Evolutionary conservation across 2,888 invertebrate genomes (phyloP).

Genomic region (Microplitis deprimator): DNA sequence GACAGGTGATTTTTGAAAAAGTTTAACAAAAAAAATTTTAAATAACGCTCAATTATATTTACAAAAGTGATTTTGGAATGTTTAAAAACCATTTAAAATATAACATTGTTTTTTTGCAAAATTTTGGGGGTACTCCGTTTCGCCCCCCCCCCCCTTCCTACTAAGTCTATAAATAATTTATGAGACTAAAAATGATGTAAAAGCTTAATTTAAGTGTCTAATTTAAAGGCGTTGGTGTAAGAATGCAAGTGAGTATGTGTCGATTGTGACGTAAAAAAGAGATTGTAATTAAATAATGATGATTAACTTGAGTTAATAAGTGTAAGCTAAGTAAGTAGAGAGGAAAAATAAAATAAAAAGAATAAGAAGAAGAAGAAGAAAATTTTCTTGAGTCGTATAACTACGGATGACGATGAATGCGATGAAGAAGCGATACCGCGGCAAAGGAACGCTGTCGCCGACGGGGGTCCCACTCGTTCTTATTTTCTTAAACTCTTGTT

Average conservation of each 20-base stretch:
- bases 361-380: neutral
- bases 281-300: conserved; percentile 67
- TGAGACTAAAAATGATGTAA: no score
- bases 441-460: conserved; percentile 62
- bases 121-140: no score
- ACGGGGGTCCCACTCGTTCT: conserved; percentile 56
- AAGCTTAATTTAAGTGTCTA: no score
- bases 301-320: conserved; percentile 57
- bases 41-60: no score
- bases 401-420: conserved; percentile 62
- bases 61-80: no score
- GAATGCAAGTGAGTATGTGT: conserved; percentile 12
- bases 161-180: no score
- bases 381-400: neutral
- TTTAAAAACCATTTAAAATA: no score
- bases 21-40: no score
- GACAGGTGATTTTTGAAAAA: no score
- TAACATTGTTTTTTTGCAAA: no score
- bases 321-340: conserved; percentile 41
- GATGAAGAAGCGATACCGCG: conserved; percentile 65
- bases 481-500: conserved; percentile 22
- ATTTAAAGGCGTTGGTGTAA: neutral
- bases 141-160: no score
- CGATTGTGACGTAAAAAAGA: conserved; percentile 56
- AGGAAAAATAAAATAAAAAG: conserved; percentile 7